Evolutionary conservation across 2,888 invertebrate species (phyloP).

Genomic region (Lithophane leautieri): DNA sequence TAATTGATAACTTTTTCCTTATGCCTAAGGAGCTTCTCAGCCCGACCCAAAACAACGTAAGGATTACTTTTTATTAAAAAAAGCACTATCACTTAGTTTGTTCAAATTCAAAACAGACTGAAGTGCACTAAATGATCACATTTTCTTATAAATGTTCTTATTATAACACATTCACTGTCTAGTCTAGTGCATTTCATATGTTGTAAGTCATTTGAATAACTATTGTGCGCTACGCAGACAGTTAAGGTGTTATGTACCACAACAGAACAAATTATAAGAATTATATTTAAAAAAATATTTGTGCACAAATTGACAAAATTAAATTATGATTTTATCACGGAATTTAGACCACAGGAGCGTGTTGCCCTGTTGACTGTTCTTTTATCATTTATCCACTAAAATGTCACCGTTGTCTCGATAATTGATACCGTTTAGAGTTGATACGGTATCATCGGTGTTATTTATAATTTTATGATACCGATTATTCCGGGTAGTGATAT

Average conservation of each 20-base stretch:
- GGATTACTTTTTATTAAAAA: constrained; percentile 70
- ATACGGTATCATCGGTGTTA: constrained; percentile 24
- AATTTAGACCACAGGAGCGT: constrained; percentile 18
- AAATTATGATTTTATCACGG: constrained; percentile 18
- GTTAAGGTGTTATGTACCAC: constrained; percentile 14
- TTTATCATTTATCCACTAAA: constrained; percentile 15
- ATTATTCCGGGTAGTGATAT: constrained; percentile 15
- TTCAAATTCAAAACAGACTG: constrained; percentile 43
- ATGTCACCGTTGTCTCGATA: constrained; percentile 16
- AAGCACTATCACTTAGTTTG: constrained; percentile 66
- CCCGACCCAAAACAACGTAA: constrained; percentile 84
- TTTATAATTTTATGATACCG: constrained; percentile 14
- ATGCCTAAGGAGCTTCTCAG: constrained; percentile 85
- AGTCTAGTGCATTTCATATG: not conserved
- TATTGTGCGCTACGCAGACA: not conserved
- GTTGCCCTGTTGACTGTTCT: constrained; percentile 32
- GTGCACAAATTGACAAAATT: constrained; percentile 47
- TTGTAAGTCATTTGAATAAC: not conserved
- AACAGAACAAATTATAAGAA: constrained; percentile 36
- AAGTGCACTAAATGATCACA: constrained; percentile 55
- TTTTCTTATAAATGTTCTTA: constrained; percentile 43
- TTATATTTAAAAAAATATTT: constrained; percentile 18
- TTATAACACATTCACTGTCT: constrained; percentile 23
- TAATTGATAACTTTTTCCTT: constrained; percentile 73
- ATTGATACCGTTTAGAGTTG: not conserved